Base-by-base conservation (phyloP, 2,113 vertebrate species). In the Gobio gobio region DNA sequence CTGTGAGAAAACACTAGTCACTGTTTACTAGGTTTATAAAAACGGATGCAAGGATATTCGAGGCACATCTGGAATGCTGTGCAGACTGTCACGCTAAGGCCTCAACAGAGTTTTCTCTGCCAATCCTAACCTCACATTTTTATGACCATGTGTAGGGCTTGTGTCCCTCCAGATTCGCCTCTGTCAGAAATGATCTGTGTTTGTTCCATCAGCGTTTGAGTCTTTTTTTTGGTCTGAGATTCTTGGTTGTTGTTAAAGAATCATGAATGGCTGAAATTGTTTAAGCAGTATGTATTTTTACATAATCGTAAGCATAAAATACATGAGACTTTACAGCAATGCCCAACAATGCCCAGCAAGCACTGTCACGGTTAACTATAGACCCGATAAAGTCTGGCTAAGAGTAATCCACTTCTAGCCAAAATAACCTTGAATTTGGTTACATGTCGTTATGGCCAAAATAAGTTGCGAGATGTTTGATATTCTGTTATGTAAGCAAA, bases 1-100 rank as follows among this genome's bases (percentile, higher is more conserved):
- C 40, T 76, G 47, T 79, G 63, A 73, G 73, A 82, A 77, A 64
- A 40, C 59, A 45, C 64, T 76, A 66, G 87, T 88, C 77, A 77
- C 26, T 72, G 54, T 72, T 80, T 68, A 45, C 61, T 29, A 85
- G 26, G 24, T 81, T 72, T 36, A 76, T 43, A 81, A 76, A 64
- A 84, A 80, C n/a, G 54, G 70, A 87, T 84, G 43, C n/a, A 2
- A 72, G 33, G 47, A 66, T 66, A 79, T 54, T 29, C 45, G 14
- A 24, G 68, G 16, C 73, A 78, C 59, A 70, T 63, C 59, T 68
- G 20, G 61, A 87, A 64, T 45, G 68, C 58, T 56, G 49, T 84
- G 68, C 75, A 78, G 76, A 66, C 49, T 61, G 49, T 58, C 74
- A 14, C 43, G 12, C 54, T 66, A 43, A 22, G 40, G 61, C 24